A percentile compares a stretch with the other conserved stretches of the same genome.
Evolutionary conservation across 1,140 invertebrate genomes (phyloP).

Genomic region (Eulimnadia texana): DNA sequence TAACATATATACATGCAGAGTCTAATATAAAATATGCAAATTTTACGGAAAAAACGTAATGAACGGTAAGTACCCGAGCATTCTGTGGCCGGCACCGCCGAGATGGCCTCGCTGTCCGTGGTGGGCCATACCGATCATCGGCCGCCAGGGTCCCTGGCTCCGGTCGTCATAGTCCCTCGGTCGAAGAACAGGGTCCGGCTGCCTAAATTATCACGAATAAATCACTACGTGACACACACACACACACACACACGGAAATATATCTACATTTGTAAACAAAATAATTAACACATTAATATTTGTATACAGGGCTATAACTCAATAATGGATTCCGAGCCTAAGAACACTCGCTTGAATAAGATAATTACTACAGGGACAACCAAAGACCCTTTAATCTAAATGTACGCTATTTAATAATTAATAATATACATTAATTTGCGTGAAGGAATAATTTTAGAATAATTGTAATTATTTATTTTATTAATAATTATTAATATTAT

Average conservation of each 20-base stretch:
- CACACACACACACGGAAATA: too few relatives aligned
- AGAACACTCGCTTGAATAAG: too few relatives aligned
- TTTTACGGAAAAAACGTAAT: neutral
- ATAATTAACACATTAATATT: neutral
- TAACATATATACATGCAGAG: too few relatives aligned
- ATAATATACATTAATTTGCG: too few relatives aligned
- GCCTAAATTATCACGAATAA: constrained; percentile 30
- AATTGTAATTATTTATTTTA: too few relatives aligned
- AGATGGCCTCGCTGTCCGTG: constrained; percentile 43
- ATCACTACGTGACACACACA: too few relatives aligned
- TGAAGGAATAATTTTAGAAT: too few relatives aligned
- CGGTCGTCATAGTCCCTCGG: constrained; percentile 54
- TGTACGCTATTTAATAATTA: too few relatives aligned
- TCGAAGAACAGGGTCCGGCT: constrained; percentile 61
- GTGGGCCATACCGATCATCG: constrained; percentile 53
- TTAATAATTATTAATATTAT: constrained; percentile 2
- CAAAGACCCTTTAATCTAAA: too few relatives aligned
- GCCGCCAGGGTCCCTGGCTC: constrained; percentile 44
- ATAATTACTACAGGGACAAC: too few relatives aligned
- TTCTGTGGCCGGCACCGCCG: constrained; percentile 48
- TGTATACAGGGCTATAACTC: too few relatives aligned
- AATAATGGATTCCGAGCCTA: too few relatives aligned
- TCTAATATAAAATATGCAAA: neutral
- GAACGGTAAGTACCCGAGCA: constrained; percentile 33
- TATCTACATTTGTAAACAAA: neutral